Evolutionary conservation across 2,113 vertebrate genomes (phyloP), one percentile per base, ranked within the genome.

Genomic region (Nycticebus coucang): DNA sequence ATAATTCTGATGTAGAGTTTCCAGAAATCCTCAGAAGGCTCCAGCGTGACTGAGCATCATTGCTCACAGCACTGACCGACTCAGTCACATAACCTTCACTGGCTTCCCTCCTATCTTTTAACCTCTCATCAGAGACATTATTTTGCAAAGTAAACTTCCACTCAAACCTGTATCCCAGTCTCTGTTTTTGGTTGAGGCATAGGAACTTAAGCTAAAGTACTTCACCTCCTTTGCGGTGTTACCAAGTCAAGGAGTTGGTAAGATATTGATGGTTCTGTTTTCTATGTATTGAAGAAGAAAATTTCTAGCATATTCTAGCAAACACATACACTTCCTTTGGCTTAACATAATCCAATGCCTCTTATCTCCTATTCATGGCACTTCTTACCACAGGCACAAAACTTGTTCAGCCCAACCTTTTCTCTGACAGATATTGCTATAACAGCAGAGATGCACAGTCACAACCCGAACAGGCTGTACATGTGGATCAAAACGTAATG

Each of bases 351-450:
- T 4, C 79, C 5, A 87, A 8, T 68, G 5, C 13, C 26, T 93
- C 21, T 64, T 35, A 75, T 26, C 37, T 69, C 50, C 55, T 83
- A 85, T 37, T 91, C 28, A 82, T 28, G 79, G 4, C 8, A 79
- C 74, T 87, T 96, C 45, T 66, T 30, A 81, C 11, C 22, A 82
- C 33, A 82, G 64, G 30, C 60, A 82, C 68, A 91, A 90, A 87
- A 72, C 26, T 18, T 77, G 10, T 53, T 85, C 17, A 93, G 35
- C 12, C 15, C 78, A 30, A 84, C 8, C 78, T 45, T 94, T 53
- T 71, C 26, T 89, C 33, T 74, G 28, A 86, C 7, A 71, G 12
- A 72, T 18, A 37, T 13, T 85, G 33, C 30, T 37, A 22, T 37
- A 84, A 45, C 5, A 81, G 9, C 37, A 41, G n/a, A 7, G 7